Evolutionary conservation across 2,113 vertebrate species (phyloP).

Genomic region (Oryzias melastigma): DNA sequence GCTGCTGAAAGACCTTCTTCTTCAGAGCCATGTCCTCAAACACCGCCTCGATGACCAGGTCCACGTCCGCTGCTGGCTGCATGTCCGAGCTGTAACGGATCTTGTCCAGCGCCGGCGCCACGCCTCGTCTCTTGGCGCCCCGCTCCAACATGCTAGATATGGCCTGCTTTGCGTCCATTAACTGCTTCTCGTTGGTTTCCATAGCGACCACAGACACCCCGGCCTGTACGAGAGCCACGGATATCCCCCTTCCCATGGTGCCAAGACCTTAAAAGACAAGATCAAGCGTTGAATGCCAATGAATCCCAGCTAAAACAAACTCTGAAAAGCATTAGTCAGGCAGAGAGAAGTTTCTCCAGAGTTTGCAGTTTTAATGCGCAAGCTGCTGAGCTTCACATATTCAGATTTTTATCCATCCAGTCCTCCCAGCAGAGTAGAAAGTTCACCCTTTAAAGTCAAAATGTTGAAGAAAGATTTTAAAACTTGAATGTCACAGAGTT

Average conservation of each 20-base stretch:
- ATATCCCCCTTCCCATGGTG: slow-evolving; percentile 92
- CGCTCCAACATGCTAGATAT: slow-evolving; percentile 78
- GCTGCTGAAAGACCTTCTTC: slow-evolving; percentile 82
- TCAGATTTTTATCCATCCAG: slow-evolving; percentile 43
- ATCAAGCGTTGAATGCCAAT: slow-evolving; percentile 3
- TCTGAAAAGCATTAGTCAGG: slow-evolving; percentile 14
- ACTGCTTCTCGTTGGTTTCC: slow-evolving; percentile 80
- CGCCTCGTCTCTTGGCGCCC: slow-evolving; percentile 71
- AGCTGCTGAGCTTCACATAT: slow-evolving; percentile 53
- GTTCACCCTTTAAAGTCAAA: slow-evolving; percentile 40
- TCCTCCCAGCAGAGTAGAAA: slow-evolving; percentile 41
- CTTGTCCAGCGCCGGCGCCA: slow-evolving; percentile 40
- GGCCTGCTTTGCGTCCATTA: slow-evolving; percentile 75
- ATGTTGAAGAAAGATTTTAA: slow-evolving; percentile 22
- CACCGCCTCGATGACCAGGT: slow-evolving; percentile 91
- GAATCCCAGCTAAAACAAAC: slow-evolving; percentile 13
- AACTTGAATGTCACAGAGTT: slow-evolving; percentile 30
- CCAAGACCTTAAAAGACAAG: slow-evolving; percentile 81
- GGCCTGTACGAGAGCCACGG: slow-evolving; percentile 79
- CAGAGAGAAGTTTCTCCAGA: slow-evolving; percentile 31
- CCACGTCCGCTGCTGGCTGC: slow-evolving; percentile 70
- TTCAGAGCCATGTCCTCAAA: slow-evolving; percentile 90
- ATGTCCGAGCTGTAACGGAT: slow-evolving; percentile 78
- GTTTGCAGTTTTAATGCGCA: slow-evolving; percentile 56
- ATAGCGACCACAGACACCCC: slow-evolving; percentile 86